Base-by-base conservation (phyloP, 2,888 invertebrate species). In the Microplitis deprimator region DNA sequence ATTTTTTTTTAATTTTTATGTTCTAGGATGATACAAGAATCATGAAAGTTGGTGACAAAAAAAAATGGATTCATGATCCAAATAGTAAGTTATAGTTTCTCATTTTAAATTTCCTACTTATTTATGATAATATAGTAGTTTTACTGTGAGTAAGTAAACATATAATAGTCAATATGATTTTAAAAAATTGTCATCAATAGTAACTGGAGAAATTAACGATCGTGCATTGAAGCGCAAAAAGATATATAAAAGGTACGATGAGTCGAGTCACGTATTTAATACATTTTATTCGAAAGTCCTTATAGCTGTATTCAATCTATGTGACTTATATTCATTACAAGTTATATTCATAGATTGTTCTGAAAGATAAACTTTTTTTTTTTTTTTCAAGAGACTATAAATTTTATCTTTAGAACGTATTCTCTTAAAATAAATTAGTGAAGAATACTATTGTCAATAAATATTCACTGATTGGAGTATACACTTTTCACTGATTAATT, bases 21-120 rank as follows among this genome's bases (percentile, higher is more conserved):
- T 88, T 89, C 8, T 85, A 89, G 89, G 93, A 93, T 83, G 92
- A 92, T 79, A 90, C 90, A 76, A 91, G 91, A 84, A 87, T 90
- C 76, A 87, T 89, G 84, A 92, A 92, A 88, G 89, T 91, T 59
- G 92, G 92, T 68, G 94, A 94, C 84, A 94, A 93, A 89, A 95
- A 95, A 86, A 91, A 93, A 85, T 95, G 94, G 94, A 94, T 95
- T 87, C 94, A 94, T 86, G 94, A 95, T 89, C 94, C 95, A 41
- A 93, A 94, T 88, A 95, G 94, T 95, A 89, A 94, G 94, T 93
- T 69, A 71, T 65, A 13, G 7, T 62, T 62, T 62, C 5, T 17
- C n/a, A n/a, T 62, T 13, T 62, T 7, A 17, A 20, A 17, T 16
- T 62, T 62, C 5, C 7, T 13, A 62, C 17, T 62, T 7, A 6